A percentile compares a stretch with the other conserved stretches of the same genome.
These are phyloP conservation scores for Bovichtus variegatus DNA, from an alignment of 2,797 vertebrate genomes.

Conservation along the genomic window DNA sequence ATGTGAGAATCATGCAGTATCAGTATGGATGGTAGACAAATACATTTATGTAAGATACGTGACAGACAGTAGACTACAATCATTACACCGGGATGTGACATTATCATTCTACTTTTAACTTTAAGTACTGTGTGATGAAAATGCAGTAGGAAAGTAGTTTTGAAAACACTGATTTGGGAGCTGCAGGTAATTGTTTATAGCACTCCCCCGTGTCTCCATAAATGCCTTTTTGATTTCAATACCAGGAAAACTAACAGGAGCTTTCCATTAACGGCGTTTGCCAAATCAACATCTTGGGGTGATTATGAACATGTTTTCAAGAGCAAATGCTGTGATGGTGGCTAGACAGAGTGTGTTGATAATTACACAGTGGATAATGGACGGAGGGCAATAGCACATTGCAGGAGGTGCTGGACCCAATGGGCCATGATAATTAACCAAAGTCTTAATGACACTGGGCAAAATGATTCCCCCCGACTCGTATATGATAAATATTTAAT, in stretches of 20 bases:
- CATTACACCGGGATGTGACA: slow-evolving; percentile 5
- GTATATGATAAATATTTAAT: slow-evolving; percentile 82
- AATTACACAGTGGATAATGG: slow-evolving; percentile 74
- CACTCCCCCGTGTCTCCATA: slow-evolving; percentile 39
- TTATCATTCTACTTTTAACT: slow-evolving; percentile 24
- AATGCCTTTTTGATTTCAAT: slow-evolving; percentile 57
- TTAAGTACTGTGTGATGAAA: slow-evolving; percentile 20
- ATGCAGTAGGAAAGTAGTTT: not conserved
- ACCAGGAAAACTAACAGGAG: slow-evolving; percentile 45
- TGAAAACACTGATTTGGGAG: slow-evolving; percentile 26
- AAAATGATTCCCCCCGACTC: slow-evolving; percentile 74
- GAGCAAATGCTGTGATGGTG: slow-evolving; percentile 48
- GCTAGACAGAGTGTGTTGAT: slow-evolving; percentile 57
- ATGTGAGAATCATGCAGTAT: not conserved
- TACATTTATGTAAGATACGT: not conserved
- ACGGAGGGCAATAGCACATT: slow-evolving; percentile 64
- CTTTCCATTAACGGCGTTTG: slow-evolving; percentile 57
- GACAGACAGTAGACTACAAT: not conserved
- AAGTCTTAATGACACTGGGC: slow-evolving; percentile 81
- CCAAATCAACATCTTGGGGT: slow-evolving; percentile 72
- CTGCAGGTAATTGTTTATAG: slow-evolving; percentile 39
- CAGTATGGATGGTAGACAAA: slow-evolving; percentile 3
- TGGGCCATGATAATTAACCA: slow-evolving; percentile 84
- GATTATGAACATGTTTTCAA: slow-evolving; percentile 75
- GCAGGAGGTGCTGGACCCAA: slow-evolving; percentile 73